Evolutionary conservation across 2,888 invertebrate genomes (phyloP).

Genomic region (Amiota communis): DNA sequence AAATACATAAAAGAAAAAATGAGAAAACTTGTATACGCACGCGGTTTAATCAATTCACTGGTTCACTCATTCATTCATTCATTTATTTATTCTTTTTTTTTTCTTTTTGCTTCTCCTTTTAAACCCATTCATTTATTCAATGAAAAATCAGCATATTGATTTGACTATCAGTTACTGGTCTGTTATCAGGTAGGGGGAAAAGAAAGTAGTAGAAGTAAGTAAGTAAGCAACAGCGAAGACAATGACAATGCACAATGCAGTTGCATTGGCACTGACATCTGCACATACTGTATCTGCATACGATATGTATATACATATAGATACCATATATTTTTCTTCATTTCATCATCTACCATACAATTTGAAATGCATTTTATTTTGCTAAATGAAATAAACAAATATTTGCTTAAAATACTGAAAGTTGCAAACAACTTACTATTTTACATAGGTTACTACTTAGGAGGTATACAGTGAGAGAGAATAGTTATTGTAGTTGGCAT

Average conservation of each 20-base stretch:
- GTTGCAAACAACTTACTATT: no score
- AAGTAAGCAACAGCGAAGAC: background rate
- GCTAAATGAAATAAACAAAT: slow-evolving; percentile 14
- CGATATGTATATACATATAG: background rate
- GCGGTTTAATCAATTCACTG: no score
- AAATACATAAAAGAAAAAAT: background rate
- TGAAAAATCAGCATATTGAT: slow-evolving; percentile 21
- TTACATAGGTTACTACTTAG: no score
- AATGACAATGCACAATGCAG: background rate
- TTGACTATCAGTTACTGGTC: slow-evolving; percentile 23
- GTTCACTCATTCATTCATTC: background rate
- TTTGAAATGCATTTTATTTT: background rate
- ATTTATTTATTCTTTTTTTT: no score
- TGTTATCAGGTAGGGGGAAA: no score
- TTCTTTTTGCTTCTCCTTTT: background rate
- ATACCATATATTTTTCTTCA: background rate
- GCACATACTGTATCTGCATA: background rate
- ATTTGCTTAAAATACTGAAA: slow-evolving; percentile 14
- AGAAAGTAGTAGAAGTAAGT: no score
- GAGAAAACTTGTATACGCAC: no score
- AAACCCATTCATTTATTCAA: slow-evolving; percentile 10
- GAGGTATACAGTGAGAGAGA: no score
- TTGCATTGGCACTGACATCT: background rate
- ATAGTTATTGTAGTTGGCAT: no score
- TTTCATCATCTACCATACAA: background rate